Conservation (phyloP, 2,797 vertebrate genomes). For the Diplodus puntazzo region DNA sequence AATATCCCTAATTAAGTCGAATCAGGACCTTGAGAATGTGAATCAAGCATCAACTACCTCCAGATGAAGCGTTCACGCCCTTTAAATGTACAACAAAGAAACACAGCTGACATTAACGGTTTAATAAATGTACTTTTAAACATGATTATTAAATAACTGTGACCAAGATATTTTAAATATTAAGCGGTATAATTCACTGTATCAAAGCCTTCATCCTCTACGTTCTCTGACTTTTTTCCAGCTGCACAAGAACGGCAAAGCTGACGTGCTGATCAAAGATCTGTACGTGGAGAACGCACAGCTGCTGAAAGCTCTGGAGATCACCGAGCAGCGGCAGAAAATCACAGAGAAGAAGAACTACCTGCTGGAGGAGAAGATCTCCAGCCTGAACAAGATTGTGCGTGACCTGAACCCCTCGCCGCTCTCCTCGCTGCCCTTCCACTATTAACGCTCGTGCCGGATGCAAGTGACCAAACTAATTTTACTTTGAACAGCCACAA, state of each 20-base stretch:
- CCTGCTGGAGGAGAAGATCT: conserved; percentile 95
- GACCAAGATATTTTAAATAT: no score
- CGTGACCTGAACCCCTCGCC: conserved; percentile 88
- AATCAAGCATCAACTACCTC: no score
- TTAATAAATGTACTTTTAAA: no score
- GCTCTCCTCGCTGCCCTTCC: conserved; percentile 64
- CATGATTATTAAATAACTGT: no score
- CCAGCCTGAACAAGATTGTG: conserved; percentile 92
- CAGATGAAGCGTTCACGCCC: no score
- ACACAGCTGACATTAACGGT: no score
- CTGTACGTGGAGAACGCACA: conserved; percentile 93
- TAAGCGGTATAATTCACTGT: no score
- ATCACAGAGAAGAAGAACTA: conserved; percentile 94
- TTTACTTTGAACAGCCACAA: not conserved
- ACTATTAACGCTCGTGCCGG: conserved; percentile 21
- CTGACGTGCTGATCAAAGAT: conserved; percentile 91
- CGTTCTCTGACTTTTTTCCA: conserved; percentile 65
- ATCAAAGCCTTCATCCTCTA: not conserved
- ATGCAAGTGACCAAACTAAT: no score
- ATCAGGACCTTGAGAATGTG: no score
- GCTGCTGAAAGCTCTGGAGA: conserved; percentile 92
- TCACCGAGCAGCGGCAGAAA: conserved; percentile 90
- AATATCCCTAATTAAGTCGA: no score
- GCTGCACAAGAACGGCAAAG: conserved; percentile 90
- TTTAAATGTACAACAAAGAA: no score